Evolutionary conservation across 1,140 invertebrate genomes (phyloP).

Genomic region (Ruditapes philippinarum): DNA sequence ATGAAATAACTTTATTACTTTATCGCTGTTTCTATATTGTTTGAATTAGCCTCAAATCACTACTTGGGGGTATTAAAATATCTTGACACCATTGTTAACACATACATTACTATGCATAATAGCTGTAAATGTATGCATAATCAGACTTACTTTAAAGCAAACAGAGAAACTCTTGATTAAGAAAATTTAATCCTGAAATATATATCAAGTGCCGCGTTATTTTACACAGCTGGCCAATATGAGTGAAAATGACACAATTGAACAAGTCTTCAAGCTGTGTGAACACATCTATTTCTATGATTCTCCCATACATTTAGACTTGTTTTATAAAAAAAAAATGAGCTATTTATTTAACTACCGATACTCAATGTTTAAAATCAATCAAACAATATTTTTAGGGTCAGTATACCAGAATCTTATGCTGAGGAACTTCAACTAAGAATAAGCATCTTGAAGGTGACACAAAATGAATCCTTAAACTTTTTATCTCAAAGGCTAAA

Average conservation of each 20-base stretch:
- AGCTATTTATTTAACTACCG: too few relatives aligned
- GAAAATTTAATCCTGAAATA: slow-evolving; percentile 29
- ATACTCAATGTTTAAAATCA: too few relatives aligned
- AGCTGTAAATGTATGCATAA: slow-evolving; percentile 14
- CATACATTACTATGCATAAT: slow-evolving; percentile 37
- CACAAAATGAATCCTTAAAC: too few relatives aligned
- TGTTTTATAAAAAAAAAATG: too few relatives aligned
- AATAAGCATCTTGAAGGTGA: too few relatives aligned
- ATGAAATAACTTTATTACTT: slow-evolving; percentile 18
- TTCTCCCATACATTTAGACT: slow-evolving; percentile 18
- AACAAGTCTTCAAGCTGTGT: neutral
- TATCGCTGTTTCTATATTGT: slow-evolving; percentile 21
- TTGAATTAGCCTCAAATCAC: slow-evolving; percentile 35
- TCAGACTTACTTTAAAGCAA: neutral
- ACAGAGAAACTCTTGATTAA: slow-evolving; percentile 26
- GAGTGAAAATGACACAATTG: too few relatives aligned
- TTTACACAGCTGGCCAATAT: slow-evolving; percentile 18
- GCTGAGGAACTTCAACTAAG: too few relatives aligned
- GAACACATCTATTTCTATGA: neutral
- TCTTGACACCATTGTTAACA: slow-evolving; percentile 28
- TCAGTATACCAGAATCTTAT: too few relatives aligned
- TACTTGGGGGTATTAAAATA: slow-evolving; percentile 41
- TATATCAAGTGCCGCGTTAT: slow-evolving; percentile 21
- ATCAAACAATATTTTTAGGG: too few relatives aligned
- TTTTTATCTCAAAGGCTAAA: too few relatives aligned